Percentiles rank a stretch among this genome's conserved stretches.
Conservation (phyloP, 2,888 invertebrate species). For the Cepaea hortensis region DNA sequence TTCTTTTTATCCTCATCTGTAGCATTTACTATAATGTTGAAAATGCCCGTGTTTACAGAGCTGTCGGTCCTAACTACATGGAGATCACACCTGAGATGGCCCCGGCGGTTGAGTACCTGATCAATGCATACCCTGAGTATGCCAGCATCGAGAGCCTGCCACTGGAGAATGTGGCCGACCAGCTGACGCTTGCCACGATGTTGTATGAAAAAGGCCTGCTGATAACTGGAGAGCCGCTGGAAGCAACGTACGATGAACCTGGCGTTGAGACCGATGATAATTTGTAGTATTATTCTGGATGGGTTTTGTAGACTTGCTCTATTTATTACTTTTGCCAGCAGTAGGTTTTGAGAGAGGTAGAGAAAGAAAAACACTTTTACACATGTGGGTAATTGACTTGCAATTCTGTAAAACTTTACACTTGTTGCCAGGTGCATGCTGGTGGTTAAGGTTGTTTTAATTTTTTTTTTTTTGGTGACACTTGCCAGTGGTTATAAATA, state of each 20-base stretch:
- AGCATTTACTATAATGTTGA: conserved; percentile 91
- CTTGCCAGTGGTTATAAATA: too few species aligned
- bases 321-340: background rate
- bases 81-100: conserved; percentile 85
- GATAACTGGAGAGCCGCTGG: conserved; percentile 82
- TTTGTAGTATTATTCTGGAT: conserved; percentile 3
- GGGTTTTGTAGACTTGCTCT: background rate
- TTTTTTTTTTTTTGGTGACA: background rate
- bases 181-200: conserved; percentile 82
- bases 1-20: too few species aligned
- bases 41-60: conserved; percentile 91
- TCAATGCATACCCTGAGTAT: conserved; percentile 87
- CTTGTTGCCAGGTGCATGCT: conserved; percentile 9
- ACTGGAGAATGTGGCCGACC: conserved; percentile 81
- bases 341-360: background rate
- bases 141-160: conserved; percentile 85
- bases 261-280: conserved; percentile 46
- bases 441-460: background rate
- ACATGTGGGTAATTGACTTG: background rate
- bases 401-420: background rate
- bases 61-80: conserved; percentile 85
- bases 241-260: conserved; percentile 64
- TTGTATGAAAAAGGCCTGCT: conserved; percentile 90
- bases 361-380: background rate
- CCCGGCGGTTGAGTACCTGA: conserved; percentile 84